Conservation (phyloP, 2,888 invertebrate species). For the Dolichomitus sp. region DNA sequence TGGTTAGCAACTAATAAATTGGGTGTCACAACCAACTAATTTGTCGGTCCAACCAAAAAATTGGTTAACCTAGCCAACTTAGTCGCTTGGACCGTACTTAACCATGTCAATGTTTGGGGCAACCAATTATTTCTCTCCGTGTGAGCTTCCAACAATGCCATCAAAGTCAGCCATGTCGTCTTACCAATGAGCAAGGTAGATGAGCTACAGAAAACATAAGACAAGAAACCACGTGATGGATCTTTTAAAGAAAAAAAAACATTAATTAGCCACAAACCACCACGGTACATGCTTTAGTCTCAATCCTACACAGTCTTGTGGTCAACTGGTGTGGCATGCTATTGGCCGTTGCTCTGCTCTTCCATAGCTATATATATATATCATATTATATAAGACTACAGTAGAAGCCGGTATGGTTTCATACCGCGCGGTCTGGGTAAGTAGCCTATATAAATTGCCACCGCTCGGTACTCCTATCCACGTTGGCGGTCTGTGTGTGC, state of each 20-base stretch:
- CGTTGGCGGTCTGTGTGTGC: constrained; percentile 25
- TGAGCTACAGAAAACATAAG: constrained; percentile 25
- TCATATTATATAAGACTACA: constrained; percentile 7
- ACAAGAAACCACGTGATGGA: constrained; percentile 22
- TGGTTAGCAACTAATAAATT: too few species aligned
- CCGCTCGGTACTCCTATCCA: constrained; percentile 38
- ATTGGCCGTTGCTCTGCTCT: constrained; percentile 62
- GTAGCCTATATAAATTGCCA: constrained; percentile 76
- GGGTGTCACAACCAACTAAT: too few species aligned
- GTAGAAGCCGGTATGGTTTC: constrained; percentile 31
- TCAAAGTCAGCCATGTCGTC: constrained; percentile 10
- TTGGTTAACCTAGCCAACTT: too few species aligned
- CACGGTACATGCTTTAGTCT: constrained; percentile 42
- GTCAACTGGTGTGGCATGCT: constrained; percentile 66
- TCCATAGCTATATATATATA: constrained; percentile 11
- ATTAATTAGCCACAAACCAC: constrained; percentile 74
- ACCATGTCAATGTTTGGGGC: too few species aligned
- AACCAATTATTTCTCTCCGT: too few species aligned
- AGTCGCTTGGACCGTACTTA: too few species aligned
- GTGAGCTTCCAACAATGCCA: too few species aligned
- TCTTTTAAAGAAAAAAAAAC: constrained; percentile 67
- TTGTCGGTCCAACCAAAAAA: too few species aligned
- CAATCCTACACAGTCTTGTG: constrained; percentile 39
- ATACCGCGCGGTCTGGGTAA: constrained; percentile 65
- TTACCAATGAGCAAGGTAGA: background rate